Evolutionary conservation across 2,888 invertebrate species (phyloP).

Genomic region (Tetrapedia diversipes): DNA sequence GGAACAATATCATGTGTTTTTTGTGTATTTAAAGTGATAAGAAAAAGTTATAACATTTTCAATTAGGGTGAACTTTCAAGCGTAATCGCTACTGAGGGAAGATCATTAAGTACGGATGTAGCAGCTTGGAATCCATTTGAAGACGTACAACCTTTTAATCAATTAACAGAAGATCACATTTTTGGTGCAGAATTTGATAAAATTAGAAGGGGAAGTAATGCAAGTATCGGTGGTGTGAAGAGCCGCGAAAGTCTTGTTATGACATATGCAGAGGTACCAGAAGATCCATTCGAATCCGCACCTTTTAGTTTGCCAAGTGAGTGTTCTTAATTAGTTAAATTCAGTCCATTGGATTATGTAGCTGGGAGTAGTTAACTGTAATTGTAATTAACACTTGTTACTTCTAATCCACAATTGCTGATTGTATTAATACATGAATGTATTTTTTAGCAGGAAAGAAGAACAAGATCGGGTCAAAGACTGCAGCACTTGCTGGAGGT

Average conservation of each 20-base stretch:
- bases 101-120: slow-evolving; percentile 85
- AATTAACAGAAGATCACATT: slow-evolving; percentile 91
- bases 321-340: slow-evolving; percentile 80
- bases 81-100: slow-evolving; percentile 77
- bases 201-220: slow-evolving; percentile 90
- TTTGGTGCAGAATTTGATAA: slow-evolving; percentile 94
- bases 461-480: slow-evolving; percentile 80
- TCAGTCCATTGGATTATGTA: background rate
- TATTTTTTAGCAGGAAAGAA: slow-evolving; percentile 79
- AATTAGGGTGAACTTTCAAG: slow-evolving; percentile 82
- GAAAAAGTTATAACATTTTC: background rate
- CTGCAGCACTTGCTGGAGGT: slow-evolving; percentile 82
- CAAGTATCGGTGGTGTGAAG: slow-evolving; percentile 89
- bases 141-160: slow-evolving; percentile 88
- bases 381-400: too few species aligned
- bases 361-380: background rate
- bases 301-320: slow-evolving; percentile 90
- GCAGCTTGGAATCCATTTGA: slow-evolving; percentile 94
- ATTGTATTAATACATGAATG: slow-evolving; percentile 23
- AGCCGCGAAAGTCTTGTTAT: slow-evolving; percentile 88
- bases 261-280: slow-evolving; percentile 85
- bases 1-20: background rate
- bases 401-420: too few species aligned
- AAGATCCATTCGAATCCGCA: slow-evolving; percentile 92
- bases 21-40: background rate